Percentiles rank a stretch among this genome's conserved stretches.
phyloP scores from a whole-genome alignment of 2,113 vertebrate genomes.

The Dasyornis broadbenti region DNA sequence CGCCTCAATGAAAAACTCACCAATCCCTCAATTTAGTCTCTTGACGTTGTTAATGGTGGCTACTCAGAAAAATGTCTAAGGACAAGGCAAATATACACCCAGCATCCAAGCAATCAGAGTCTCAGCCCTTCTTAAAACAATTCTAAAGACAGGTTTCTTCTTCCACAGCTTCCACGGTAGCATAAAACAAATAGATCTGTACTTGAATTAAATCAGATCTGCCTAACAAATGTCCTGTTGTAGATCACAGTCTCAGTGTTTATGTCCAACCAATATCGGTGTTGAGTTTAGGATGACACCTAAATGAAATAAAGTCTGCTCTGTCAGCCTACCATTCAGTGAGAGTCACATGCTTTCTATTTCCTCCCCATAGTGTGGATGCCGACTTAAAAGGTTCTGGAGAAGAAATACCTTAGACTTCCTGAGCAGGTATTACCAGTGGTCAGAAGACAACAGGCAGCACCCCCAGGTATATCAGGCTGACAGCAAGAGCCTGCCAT shows the following conservation, averaged over 20 bases:
- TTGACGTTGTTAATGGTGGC: accelerated
- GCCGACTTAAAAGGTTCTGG: neutral
- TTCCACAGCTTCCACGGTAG: neutral
- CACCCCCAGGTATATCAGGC: neutral
- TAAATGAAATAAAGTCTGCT: neutral
- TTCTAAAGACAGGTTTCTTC: neutral
- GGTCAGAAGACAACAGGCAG: neutral
- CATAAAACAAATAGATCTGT: neutral
- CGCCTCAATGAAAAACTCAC: neutral
- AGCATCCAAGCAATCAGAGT: neutral
- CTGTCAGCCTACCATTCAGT: neutral
- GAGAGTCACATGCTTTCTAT: neutral
- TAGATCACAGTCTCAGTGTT: neutral
- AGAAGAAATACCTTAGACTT: neutral
- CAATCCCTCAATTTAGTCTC: neutral
- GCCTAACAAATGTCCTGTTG: neutral
- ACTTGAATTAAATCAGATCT: neutral
- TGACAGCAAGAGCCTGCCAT: neutral
- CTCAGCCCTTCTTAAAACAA: neutral
- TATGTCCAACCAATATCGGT: neutral
- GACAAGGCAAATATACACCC: neutral
- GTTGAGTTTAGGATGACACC: neutral
- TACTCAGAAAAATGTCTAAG: neutral
- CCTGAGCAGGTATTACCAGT: neutral
- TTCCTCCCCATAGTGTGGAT: neutral